These are phyloP conservation scores for Morpho deidamia DNA, from an alignment of 2,888 invertebrate species.

Conservation along the genomic window DNA sequence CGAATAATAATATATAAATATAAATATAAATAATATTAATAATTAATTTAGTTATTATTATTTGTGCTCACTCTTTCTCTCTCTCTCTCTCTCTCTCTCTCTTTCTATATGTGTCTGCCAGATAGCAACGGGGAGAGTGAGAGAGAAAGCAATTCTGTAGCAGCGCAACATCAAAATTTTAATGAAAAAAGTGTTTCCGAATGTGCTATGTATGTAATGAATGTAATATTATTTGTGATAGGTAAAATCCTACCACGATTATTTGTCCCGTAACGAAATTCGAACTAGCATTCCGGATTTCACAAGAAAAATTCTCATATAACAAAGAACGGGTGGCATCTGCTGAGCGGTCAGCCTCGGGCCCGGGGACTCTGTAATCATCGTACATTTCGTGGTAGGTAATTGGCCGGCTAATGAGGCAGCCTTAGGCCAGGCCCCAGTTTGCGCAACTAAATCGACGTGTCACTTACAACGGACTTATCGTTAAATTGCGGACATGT, in stretches of 20 bases:
- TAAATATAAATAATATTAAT: too few species aligned
- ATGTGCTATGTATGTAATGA: too few species aligned
- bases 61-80: too few species aligned
- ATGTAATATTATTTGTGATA: not conserved
- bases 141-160: too few species aligned
- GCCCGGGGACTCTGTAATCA: slow-evolving; percentile 62
- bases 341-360: slow-evolving; percentile 53
- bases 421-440: slow-evolving; percentile 65
- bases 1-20: too few species aligned
- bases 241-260: not conserved
- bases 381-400: slow-evolving; percentile 65
- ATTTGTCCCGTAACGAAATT: not conserved
- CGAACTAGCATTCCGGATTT: slow-evolving; percentile 39
- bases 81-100: too few species aligned
- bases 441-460: slow-evolving; percentile 59
- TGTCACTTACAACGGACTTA: slow-evolving; percentile 48
- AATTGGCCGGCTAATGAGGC: slow-evolving; percentile 69
- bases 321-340: slow-evolving; percentile 59
- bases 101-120: too few species aligned
- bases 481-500: slow-evolving; percentile 19
- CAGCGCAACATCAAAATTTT: too few species aligned
- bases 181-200: too few species aligned
- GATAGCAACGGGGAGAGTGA: too few species aligned
- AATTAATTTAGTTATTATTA: too few species aligned
- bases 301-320: slow-evolving; percentile 36